Percentiles rank a stretch among this genome's conserved stretches.
Evolutionary conservation across 2,888 invertebrate species (phyloP).

Genomic region (Diaperis boleti): DNA sequence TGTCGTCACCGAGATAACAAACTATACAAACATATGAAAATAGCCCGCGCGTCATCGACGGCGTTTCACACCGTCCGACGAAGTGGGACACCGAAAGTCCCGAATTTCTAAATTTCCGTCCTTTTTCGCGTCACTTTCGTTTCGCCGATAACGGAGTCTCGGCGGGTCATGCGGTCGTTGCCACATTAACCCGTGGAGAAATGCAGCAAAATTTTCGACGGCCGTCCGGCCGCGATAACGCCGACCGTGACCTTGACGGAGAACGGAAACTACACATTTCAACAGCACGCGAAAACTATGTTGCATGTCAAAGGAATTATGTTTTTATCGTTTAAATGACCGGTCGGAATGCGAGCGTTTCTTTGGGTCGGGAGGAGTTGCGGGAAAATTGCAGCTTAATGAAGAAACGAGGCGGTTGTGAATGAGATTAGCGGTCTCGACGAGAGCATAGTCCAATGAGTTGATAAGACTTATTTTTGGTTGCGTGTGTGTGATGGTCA

Average conservation of each 20-base stretch:
- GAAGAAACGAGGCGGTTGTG: neutral
- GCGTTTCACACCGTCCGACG: too few species aligned
- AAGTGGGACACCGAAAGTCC: too few species aligned
- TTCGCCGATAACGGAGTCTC: too few species aligned
- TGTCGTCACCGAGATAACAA: too few species aligned
- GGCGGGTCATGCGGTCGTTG: conserved; percentile 57
- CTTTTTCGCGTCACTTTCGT: too few species aligned
- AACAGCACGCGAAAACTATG: conserved; percentile 5
- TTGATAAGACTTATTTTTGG: too few species aligned
- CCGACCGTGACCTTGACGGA: conserved; percentile 8
- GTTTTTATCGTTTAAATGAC: neutral
- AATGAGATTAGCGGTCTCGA: too few species aligned
- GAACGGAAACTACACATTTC: conserved; percentile 9
- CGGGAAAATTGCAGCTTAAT: neutral
- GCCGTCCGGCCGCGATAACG: neutral
- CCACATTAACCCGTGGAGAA: conserved; percentile 52
- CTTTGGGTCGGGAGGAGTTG: neutral
- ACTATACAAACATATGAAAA: too few species aligned
- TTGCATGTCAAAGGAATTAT: conserved; percentile 1
- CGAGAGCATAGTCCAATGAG: too few species aligned
- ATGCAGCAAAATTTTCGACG: conserved; percentile 12
- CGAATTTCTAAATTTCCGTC: too few species aligned
- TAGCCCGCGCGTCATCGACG: too few species aligned
- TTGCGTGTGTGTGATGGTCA: too few species aligned
- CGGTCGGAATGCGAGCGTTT: neutral